Base-by-base conservation (phyloP, 2,113 vertebrate species). In the Ursus arctos region DNA sequence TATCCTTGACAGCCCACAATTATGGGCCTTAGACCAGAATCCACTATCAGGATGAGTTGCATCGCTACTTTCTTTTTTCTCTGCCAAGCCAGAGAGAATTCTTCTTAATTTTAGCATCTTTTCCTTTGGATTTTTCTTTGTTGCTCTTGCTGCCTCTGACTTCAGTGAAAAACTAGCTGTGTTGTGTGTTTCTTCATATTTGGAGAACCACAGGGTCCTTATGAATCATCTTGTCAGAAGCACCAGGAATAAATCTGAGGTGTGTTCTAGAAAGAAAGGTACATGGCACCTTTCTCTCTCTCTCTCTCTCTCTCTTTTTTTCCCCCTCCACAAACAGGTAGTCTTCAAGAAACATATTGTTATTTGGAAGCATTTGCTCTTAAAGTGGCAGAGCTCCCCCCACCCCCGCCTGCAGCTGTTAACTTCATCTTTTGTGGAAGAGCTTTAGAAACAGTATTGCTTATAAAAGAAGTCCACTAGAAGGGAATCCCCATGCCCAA, bases 1-100 rank as follows among this genome's bases (percentile, higher is more conserved):
- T 96, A 93, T 98, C 98, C 97, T 87, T 69, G 36, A 87, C 92
- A 95, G 92, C 88, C 86, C 82, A 49, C 98, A 97, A 98, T 98
- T 98, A 96, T 88, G 26, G 47, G 93, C 76, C 82, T 94, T 95
- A 90, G 97, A 95, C 93, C 96, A 96, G 94, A 96, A 94, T 96
- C 91, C 76, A 21, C 16, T 1, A 57, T 85, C 65, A 93, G 89
- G 19, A 85, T 97, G 95, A 93, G 21, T 36, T 61, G 18, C n/a
- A 71, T 95, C 82, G 33, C 65, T 59, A 11, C 86, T 95, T 96
- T 71, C 81, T 91, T 96, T 61, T 7, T 0, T 47, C 88, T 96
- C 72, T 92, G 28, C 88, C 71, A 87, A 96, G 24, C 80, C 77
- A 93, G 51, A 15, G 2, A 81, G 61, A 83, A 90, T 31, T 67